Evolutionary conservation across 2,888 invertebrate species (phyloP), one percentile per base, ranked within the genome.

Genomic region (Dasypogon diadema): DNA sequence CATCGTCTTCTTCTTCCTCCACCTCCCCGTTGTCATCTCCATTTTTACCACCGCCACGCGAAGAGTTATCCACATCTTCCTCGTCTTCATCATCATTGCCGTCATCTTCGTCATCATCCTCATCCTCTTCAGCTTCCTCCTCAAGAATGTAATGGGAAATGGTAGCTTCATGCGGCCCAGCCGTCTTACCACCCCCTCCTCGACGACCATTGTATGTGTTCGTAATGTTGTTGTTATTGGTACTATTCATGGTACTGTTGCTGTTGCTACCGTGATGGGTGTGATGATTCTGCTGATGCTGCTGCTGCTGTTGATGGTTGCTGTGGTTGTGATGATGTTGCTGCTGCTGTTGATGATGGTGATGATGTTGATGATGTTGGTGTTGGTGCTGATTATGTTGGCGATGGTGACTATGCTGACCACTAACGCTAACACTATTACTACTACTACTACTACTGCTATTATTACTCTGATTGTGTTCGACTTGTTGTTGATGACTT

Each of bases 301-400:
- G 68, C 8, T 63, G 76, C 21, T 75, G 8, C 74, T 80, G 79
- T 34, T 78, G n/a, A n/a, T n/a, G n/a, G n/a, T n/a, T n/a, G n/a
- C n/a, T n/a, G n/a, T n/a, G n/a, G n/a, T n/a, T n/a, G n/a, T n/a
- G n/a, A n/a, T n/a, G n/a, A n/a, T n/a, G n/a, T n/a, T n/a, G n/a
- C n/a, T n/a, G n/a, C n/a, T n/a, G n/a, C n/a, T n/a, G n/a, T n/a
- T n/a, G n/a, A n/a, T n/a, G 72, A 55, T 79, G 75, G n/a, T 77
- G 72, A 76, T 76, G 76, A 24, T 78, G 75, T 54, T 77, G 75
- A 24, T 76, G 74, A 6, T 78, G 77, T 42, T 42, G 42, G n/a
- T 70, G 5, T 75, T 80, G 78, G 46, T 78, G 63, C 8, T 30
- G 30, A 30, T 8, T 30, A 5, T 30, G 30, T 8, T 30, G 30